phyloP scores from a whole-genome alignment of 2,113 vertebrate genomes.

The Stercorarius parasiticus region DNA sequence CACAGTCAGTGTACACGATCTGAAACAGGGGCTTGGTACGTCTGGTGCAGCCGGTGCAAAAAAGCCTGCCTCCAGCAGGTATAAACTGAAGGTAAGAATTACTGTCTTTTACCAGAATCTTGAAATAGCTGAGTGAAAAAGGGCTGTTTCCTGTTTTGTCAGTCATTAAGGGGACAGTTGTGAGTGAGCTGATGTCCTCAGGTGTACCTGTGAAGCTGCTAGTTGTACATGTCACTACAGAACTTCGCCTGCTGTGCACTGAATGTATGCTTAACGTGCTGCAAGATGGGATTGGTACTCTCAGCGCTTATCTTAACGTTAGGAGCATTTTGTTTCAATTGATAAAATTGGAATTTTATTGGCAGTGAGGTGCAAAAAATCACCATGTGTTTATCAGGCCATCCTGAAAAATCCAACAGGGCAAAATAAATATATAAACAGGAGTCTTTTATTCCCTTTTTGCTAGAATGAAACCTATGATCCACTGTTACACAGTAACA shows the following conservation, averaged over 20 bases:
- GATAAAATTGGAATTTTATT: background rate
- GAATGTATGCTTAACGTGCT: background rate
- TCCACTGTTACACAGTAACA: background rate
- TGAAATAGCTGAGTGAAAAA: background rate
- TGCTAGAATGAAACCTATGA: background rate
- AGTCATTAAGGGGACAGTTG: background rate
- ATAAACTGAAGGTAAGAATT: constrained; percentile 86
- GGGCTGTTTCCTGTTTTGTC: background rate
- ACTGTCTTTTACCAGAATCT: background rate
- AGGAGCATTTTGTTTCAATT: background rate
- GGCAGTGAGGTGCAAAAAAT: background rate
- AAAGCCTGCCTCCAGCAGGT: constrained; percentile 66
- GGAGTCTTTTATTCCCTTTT: background rate
- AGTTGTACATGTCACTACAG: background rate
- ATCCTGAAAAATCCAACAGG: background rate
- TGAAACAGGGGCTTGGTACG: constrained; percentile 78
- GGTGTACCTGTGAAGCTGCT: background rate
- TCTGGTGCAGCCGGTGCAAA: constrained; percentile 40
- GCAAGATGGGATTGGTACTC: background rate
- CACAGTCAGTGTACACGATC: constrained; percentile 81
- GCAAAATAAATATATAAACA: background rate
- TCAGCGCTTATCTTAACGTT: background rate
- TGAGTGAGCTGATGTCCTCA: background rate
- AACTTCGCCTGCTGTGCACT: background rate
- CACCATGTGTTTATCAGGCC: background rate